phyloP scores from a whole-genome alignment of 2,888 invertebrate species.

The Proisotoma minuta region DNA sequence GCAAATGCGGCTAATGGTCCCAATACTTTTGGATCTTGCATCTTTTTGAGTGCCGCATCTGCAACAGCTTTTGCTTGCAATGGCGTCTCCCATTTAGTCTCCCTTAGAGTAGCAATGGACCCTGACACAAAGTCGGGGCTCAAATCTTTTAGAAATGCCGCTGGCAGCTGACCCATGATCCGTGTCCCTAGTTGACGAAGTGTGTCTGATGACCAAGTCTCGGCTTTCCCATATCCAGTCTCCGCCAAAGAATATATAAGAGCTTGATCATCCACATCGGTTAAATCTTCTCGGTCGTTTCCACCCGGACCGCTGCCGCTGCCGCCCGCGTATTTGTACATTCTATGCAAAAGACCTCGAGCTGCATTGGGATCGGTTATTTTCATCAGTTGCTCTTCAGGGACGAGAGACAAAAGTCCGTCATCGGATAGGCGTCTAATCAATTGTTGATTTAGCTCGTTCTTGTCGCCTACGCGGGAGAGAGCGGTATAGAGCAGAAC shows the following conservation, averaged over 20 bases:
- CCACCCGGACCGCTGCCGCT: not conserved
- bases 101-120: conserved; percentile 24
- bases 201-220: conserved; percentile 29
- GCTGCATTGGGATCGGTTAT: conserved; percentile 39
- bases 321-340: too few species aligned
- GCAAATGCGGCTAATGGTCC: conserved; percentile 42
- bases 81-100: conserved; percentile 38
- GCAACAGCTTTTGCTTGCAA: conserved; percentile 40
- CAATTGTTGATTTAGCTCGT: conserved; percentile 30
- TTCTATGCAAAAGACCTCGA: conserved; percentile 11
- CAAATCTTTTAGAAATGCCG: conserved; percentile 28
- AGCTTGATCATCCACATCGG: conserved; percentile 44
- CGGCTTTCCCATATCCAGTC: conserved; percentile 35
- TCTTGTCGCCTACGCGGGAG: conserved; percentile 39
- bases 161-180: conserved; percentile 33
- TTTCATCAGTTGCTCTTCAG: conserved; percentile 45
- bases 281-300: not conserved
- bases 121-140: conserved; percentile 25
- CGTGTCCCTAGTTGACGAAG: conserved; percentile 15
- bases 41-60: conserved; percentile 28
- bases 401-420: conserved; percentile 36
- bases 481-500: conserved; percentile 41
- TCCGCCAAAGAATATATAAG: conserved; percentile 37
- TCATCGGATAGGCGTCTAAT: conserved; percentile 27
- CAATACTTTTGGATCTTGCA: conserved; percentile 21